phyloP scores from a whole-genome alignment of 2,888 invertebrate species.

The Agonum fuliginosum region DNA sequence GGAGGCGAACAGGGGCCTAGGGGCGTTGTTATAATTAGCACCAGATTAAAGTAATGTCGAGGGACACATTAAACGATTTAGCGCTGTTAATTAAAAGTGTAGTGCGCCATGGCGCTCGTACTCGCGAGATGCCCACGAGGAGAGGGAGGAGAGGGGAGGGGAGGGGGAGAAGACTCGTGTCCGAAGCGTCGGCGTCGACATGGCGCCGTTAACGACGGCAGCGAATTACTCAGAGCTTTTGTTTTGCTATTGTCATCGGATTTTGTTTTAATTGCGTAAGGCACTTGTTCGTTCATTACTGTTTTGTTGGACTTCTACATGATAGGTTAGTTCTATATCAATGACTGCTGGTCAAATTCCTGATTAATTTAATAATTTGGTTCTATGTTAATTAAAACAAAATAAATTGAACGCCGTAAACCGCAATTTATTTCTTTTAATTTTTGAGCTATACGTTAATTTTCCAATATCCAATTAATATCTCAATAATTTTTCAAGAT shows the following conservation, averaged over 20 bases:
- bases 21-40: constrained; percentile 77
- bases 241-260: constrained; percentile 18
- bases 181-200: constrained; percentile 77
- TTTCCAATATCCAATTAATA: no score
- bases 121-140: constrained; percentile 43
- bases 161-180: constrained; percentile 81
- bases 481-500: no score
- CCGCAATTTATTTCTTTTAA: no score
- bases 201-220: constrained; percentile 33
- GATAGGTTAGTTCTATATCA: no score
- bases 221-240: constrained; percentile 12
- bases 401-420: no score
- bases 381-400: no score
- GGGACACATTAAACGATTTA: constrained; percentile 77
- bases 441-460: no score
- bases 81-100: constrained; percentile 75
- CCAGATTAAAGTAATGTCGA: constrained; percentile 80
- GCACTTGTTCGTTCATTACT: background rate
- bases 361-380: no score
- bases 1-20: constrained; percentile 62
- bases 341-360: no score
- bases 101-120: constrained; percentile 65
- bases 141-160: background rate
- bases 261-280: background rate
- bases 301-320: no score